Evolutionary conservation across 2,113 vertebrate genomes (phyloP), one percentile per base, ranked within the genome.

Genomic region (Larimichthys polyactis): DNA sequence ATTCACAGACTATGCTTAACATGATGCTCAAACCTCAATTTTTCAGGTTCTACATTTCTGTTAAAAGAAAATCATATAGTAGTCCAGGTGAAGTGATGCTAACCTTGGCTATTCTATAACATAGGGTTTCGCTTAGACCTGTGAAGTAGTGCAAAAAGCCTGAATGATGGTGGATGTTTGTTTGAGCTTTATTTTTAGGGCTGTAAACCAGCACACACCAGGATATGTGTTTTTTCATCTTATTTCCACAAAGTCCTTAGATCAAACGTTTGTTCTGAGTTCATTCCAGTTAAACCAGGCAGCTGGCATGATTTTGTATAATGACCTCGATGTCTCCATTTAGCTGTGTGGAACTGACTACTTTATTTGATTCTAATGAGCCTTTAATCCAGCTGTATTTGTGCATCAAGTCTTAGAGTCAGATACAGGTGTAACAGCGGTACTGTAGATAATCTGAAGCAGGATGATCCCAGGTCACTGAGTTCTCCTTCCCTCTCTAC

Each of bases 401-500:
- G 71, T 32, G 12, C 49, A 70, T 78, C 68, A 78, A 14, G 32
- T 75, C 63, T 77, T 3, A 43, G 32, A 84, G 64, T 72, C 63
- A 74, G 67, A 57, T 69, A 24, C 16, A 85, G 55, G 48, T 78
- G 64, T 69, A 72, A 40, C 52, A 63, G 75, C 55, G 52, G 65
- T 71, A 60, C 76, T 64, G 76, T 58, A 85, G 78, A 87, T 89
- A 80, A 89, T 84, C 78, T 81, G 71, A 70, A 24, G 82, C 63
- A 10, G 78, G 55, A 51, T 71, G 78, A 91, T 86, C 70, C 32
- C 71, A 79, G 93, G 89, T 91, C 93, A 89, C 2, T 67, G 89
- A 86, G 93, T 94, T 93, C 92, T 71, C 81, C 16, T 75, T 52
- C 74, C 59, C 71, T 63, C 64, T 43, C 58, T 64, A 16, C 36